These are phyloP conservation scores for Thecocarcelia acutangulata DNA, from an alignment of 2,888 invertebrate genomes.

Conservation along the genomic window DNA sequence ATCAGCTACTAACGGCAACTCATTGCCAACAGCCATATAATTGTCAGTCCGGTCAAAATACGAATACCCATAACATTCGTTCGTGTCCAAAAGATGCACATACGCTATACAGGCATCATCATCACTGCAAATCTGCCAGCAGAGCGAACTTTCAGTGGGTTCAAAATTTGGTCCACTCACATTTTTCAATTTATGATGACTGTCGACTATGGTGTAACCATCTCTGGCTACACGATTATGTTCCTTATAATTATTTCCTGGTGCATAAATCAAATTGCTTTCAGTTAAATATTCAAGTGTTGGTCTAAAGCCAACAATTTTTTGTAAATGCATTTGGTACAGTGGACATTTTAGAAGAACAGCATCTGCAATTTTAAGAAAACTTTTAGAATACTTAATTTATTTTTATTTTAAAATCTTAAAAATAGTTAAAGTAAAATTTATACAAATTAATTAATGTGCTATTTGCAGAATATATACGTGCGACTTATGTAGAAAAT, in stretches of 20 bases:
- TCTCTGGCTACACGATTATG: constrained; percentile 71
- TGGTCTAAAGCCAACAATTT: constrained; percentile 80
- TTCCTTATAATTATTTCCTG: constrained; percentile 74
- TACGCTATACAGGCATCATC: constrained; percentile 80
- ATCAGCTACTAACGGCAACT: constrained; percentile 77
- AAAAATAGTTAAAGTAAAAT: too few species aligned
- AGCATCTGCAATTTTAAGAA: constrained; percentile 71
- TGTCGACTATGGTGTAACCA: constrained; percentile 55
- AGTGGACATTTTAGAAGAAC: constrained; percentile 79
- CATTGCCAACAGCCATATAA: constrained; percentile 74
- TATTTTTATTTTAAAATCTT: too few species aligned
- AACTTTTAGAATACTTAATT: not conserved
- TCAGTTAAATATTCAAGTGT: constrained; percentile 75
- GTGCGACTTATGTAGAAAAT: too few species aligned
- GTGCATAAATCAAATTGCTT: constrained; percentile 75
- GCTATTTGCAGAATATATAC: too few species aligned
- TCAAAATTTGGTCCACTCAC: constrained; percentile 26
- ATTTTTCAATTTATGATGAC: constrained; percentile 29
- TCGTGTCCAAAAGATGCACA: constrained; percentile 77
- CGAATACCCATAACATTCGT: constrained; percentile 79
- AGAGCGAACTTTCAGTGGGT: constrained; percentile 73
- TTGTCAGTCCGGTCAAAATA: constrained; percentile 75
- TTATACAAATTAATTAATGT: too few species aligned
- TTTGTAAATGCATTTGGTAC: constrained; percentile 80
- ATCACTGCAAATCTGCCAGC: constrained; percentile 77